Evolutionary conservation across 2,888 invertebrate genomes (phyloP), one percentile per base, ranked within the genome.

Genomic region (Cataglyphis cursor): DNA sequence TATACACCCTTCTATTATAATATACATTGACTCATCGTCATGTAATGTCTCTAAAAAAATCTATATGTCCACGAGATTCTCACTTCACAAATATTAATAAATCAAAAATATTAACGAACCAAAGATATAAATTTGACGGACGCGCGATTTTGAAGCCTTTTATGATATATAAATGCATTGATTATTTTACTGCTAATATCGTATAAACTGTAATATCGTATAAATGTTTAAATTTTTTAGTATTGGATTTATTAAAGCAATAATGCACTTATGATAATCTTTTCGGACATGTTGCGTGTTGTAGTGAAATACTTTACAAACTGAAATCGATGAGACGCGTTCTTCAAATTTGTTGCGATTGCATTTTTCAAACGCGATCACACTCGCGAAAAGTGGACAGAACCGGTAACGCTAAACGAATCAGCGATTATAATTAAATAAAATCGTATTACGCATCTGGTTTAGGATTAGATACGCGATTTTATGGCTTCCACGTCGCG

Each of bases 371-470:
- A 75, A 48, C 15, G 44, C 15, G n/a, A 3, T 35, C n/a, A 8
- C 15, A 68, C 24, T 76, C 9, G 48, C 18, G 18, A 51, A n/a
- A n/a, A 51, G 1, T 6, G 5, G n/a, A 54, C n/a, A 24, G 54
- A 28, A 68, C 54, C 21, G 38, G 9, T n/a, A 8, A 66, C 28
- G 76, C 15, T 76, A 76, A 68, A 57, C 41, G 70, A 76, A 57
- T 76, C 54, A 68, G n/a, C 28, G 38, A 15, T 10, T 28, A 28
- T 76, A 76, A 76, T 76, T 28, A 70, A 76, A 76, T 76, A 68
- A 70, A 28, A 41, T 38, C 21, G 38, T 68, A 28, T 76, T 76
- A 68, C 54, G 51, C 15, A 28, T 8, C n/a, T 51, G 18, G 44
- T 38, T 54, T 15, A 38, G n/a, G 41, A 76, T 68, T 70, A 70